phyloP scores from a whole-genome alignment of 2,888 invertebrate species.

The Ellobium chinense region DNA sequence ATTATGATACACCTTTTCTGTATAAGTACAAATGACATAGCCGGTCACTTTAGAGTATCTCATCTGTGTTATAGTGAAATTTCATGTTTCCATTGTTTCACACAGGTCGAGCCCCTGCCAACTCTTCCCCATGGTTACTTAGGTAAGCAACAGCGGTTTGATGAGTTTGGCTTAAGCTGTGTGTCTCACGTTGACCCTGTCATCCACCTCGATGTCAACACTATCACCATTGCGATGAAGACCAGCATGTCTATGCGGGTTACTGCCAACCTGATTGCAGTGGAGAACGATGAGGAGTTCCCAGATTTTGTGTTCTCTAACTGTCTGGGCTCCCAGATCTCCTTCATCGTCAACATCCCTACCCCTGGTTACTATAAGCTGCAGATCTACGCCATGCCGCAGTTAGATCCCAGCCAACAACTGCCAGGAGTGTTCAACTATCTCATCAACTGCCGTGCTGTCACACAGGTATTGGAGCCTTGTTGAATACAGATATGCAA shows the following conservation, averaged over 20 bases:
- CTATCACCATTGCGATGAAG: slow-evolving; percentile 68
- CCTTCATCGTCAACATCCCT: slow-evolving; percentile 72
- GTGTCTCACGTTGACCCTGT: slow-evolving; percentile 76
- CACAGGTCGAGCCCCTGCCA: slow-evolving; percentile 66
- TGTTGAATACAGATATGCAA: too few relatives aligned
- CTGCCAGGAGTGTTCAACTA: slow-evolving; percentile 79
- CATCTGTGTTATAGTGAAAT: too few relatives aligned
- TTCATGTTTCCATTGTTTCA: not conserved
- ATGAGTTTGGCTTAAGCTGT: slow-evolving; percentile 73
- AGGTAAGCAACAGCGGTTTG: slow-evolving; percentile 77
- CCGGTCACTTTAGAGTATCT: too few relatives aligned
- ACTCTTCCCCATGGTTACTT: slow-evolving; percentile 77
- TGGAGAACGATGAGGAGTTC: slow-evolving; percentile 69
- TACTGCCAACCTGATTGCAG: slow-evolving; percentile 77
- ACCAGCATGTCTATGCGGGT: slow-evolving; percentile 72
- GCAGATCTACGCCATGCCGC: slow-evolving; percentile 77
- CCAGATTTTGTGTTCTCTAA: slow-evolving; percentile 77
- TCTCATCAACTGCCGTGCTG: slow-evolving; percentile 74
- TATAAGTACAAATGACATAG: too few relatives aligned
- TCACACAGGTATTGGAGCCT: slow-evolving; percentile 57
- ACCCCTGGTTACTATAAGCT: slow-evolving; percentile 77
- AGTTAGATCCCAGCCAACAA: slow-evolving; percentile 74
- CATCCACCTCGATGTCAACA: slow-evolving; percentile 73
- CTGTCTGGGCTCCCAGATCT: slow-evolving; percentile 64
- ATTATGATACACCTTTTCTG: too few relatives aligned